Conservation (phyloP, 2,113 vertebrate species). For the Mugil cephalus region DNA sequence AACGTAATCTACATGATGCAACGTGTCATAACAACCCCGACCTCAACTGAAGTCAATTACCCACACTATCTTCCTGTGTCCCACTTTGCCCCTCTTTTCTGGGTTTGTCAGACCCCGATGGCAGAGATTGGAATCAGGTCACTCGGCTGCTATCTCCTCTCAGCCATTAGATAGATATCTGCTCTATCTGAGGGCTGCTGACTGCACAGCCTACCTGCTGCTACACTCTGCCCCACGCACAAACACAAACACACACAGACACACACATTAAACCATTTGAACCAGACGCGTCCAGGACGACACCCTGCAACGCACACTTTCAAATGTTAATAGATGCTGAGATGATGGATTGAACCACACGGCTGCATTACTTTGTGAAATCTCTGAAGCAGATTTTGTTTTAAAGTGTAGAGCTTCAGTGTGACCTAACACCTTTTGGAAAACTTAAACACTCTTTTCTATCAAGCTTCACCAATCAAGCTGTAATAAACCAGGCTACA, state of each 20-base stretch:
- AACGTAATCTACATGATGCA: constrained; percentile 56
- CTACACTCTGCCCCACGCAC: constrained; percentile 6
- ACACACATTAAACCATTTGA: not conserved
- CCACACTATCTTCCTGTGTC: constrained; percentile 76
- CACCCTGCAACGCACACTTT: not conserved
- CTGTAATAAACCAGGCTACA: too few relatives aligned
- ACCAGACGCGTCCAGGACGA: not conserved
- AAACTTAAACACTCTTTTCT: too few relatives aligned
- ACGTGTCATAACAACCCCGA: constrained; percentile 67
- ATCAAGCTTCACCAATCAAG: too few relatives aligned
- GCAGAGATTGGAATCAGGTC: constrained; percentile 79
- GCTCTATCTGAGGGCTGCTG: constrained; percentile 57
- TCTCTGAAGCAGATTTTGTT: too few relatives aligned
- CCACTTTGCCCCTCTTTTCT: constrained; percentile 57
- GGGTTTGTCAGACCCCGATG: constrained; percentile 55
- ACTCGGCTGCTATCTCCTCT: constrained; percentile 51
- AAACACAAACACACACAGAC: not conserved
- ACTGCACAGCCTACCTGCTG: constrained; percentile 46
- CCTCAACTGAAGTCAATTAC: constrained; percentile 73
- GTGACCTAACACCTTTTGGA: too few relatives aligned
- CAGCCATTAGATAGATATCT: constrained; percentile 67
- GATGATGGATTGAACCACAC: too few relatives aligned
- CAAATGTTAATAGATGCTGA: too few relatives aligned
- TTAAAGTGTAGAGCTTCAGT: too few relatives aligned
- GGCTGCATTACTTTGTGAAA: too few relatives aligned